These are phyloP conservation scores for Syrmaticus mikado DNA, from an alignment of 2,113 vertebrate genomes.

Conservation along the genomic window DNA sequence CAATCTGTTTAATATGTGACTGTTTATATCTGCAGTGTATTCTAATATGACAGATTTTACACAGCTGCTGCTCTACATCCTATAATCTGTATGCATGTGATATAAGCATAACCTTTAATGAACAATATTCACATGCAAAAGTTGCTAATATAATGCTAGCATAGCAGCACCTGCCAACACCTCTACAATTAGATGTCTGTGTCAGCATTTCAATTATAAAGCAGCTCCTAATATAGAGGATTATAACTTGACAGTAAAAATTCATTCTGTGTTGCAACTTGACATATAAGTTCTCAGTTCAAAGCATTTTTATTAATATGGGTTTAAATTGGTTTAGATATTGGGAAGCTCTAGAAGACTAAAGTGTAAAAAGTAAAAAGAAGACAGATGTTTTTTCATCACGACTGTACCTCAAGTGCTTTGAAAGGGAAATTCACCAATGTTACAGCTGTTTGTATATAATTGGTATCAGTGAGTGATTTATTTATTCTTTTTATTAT, in stretches of 20 bases:
- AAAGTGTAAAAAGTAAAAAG: neutral
- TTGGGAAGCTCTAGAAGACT: conserved; percentile 14
- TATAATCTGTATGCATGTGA: neutral
- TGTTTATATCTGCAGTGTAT: conserved; percentile 3
- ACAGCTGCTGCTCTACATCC: conserved; percentile 6
- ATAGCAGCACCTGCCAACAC: conserved; percentile 42
- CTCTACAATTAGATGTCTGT: conserved; percentile 58
- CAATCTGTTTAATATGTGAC: conserved; percentile 35
- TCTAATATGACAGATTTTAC: conserved; percentile 39
- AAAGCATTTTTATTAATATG: conserved; percentile 61
- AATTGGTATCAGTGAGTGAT: neutral
- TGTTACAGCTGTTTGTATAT: neutral
- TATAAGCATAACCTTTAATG: conserved; percentile 58
- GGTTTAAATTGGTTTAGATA: conserved; percentile 53
- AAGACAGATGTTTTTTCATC: conserved; percentile 35
- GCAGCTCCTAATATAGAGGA: conserved; percentile 45
- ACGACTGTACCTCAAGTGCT: neutral
- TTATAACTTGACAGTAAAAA: conserved; percentile 64
- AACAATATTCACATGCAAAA: conserved; percentile 27
- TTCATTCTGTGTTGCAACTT: conserved; percentile 38
- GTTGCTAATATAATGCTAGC: conserved; percentile 35
- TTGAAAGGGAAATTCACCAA: conserved; percentile 55
- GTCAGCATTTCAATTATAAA: conserved; percentile 65
- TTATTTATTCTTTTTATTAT: neutral
- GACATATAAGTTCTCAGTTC: conserved; percentile 53